Evolutionary conservation across 2,888 invertebrate species (phyloP).

Genomic region (Melinopterus prodromus): DNA sequence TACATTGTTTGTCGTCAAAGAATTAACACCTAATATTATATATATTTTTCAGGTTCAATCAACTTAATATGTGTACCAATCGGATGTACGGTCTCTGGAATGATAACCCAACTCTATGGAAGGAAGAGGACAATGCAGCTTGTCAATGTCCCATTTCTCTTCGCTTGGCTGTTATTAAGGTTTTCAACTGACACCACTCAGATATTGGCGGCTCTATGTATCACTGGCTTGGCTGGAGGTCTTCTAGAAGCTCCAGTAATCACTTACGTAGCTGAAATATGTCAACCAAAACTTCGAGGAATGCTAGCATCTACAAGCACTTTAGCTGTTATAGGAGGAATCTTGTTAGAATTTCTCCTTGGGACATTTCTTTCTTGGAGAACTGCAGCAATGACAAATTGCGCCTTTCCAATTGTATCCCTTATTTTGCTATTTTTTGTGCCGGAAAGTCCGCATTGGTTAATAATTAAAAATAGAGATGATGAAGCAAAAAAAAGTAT

Average conservation of each 20-base stretch:
- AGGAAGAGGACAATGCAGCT: conserved; percentile 79
- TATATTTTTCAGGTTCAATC: conserved; percentile 75
- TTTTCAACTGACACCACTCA: conserved; percentile 70
- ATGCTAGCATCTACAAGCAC: conserved; percentile 78
- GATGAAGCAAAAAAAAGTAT: conserved; percentile 74
- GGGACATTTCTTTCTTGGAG: conserved; percentile 78
- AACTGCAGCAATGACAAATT: conserved; percentile 73
- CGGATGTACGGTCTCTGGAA: conserved; percentile 79
- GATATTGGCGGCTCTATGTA: conserved; percentile 73
- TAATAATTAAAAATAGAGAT: conserved; percentile 71
- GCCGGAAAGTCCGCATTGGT: conserved; percentile 86
- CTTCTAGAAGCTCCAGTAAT: conserved; percentile 83
- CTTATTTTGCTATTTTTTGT: conserved; percentile 73
- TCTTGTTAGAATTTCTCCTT: conserved; percentile 78
- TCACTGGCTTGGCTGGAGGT: conserved; percentile 81
- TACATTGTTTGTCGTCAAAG: not conserved
- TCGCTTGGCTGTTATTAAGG: conserved; percentile 78
- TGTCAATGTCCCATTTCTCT: conserved; percentile 76
- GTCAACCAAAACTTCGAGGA: conserved; percentile 81
- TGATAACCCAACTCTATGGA: conserved; percentile 75
- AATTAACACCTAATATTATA: not conserved
- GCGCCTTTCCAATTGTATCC: conserved; percentile 71
- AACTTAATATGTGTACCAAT: conserved; percentile 82
- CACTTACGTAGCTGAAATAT: conserved; percentile 86
- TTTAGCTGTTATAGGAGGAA: conserved; percentile 77